Percentiles rank a stretch among this genome's conserved stretches.
Evolutionary conservation across 2,113 vertebrate species (phyloP).

Genomic region (Xerus inauris): DNA sequence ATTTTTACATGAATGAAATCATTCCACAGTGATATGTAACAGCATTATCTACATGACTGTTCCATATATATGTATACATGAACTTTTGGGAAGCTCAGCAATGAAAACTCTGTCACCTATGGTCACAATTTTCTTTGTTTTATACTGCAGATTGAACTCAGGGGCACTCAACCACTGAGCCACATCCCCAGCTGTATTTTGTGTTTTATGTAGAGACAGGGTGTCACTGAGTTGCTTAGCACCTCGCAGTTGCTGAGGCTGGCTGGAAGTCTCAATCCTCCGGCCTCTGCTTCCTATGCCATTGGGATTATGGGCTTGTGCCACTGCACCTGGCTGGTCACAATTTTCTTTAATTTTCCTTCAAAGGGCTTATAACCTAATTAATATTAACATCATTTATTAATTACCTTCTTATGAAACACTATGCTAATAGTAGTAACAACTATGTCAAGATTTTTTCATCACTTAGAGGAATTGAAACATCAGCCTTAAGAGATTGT

Average conservation of each 20-base stretch:
- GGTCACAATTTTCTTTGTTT: not conserved
- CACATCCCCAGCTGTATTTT: no score
- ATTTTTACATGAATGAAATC: not conserved
- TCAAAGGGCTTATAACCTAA: not conserved
- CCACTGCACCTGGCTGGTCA: no score
- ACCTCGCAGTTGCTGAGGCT: no score
- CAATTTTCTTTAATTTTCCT: not conserved
- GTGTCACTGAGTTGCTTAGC: no score
- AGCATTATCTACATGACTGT: not conserved
- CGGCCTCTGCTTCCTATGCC: no score
- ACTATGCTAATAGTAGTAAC: not conserved
- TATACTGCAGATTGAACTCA: no score
- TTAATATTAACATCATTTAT: not conserved
- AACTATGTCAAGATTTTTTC: not conserved
- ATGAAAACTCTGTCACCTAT: not conserved
- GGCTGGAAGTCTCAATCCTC: no score
- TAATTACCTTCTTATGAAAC: not conserved
- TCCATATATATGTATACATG: not conserved
- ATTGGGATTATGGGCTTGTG: no score
- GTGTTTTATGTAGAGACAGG: no score
- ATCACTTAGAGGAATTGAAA: not conserved
- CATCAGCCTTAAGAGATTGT: not conserved
- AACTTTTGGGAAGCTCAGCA: not conserved
- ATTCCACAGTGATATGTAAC: accelerated
- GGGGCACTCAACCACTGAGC: no score